Base-by-base conservation (phyloP, 2,888 invertebrate species). In the Callimorpha dominula region DNA sequence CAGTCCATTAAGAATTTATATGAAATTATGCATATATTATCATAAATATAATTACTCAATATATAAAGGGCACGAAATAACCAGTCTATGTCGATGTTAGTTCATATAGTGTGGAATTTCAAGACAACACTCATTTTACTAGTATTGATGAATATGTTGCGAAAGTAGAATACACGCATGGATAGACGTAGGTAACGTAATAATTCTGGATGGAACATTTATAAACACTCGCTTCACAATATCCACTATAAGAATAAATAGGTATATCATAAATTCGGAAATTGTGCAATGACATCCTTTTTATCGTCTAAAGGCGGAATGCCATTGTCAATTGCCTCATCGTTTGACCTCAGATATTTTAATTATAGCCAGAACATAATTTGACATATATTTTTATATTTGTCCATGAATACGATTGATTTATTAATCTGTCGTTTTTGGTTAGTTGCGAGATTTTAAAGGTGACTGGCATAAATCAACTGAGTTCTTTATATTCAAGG, bases 161-260 rank as follows among this genome's bases (percentile, higher is more conserved):
- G 75, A 79, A 85, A 81, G 73, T 77, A 75, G 79, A 78, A 66
- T 84, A 74, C 81, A 82, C 81, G 87, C 85, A 79, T 83, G 81
- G 83, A 67, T 75, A 81, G 74, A 69, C 14, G 46, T n/a, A 54
- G 42, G 40, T 54, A 46, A 67, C 57, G 42, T 68, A 15, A 68
- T 57, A 43, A 68, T 20, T 43, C n/a, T 20, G 43, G 14, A 54
- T 14, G n/a, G 5, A 68, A 46, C 17, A 57, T 40, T 49, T 31
- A 31, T 31, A 43, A 57, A 75, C 54, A 73, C 65, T 57, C 31
- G 66, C 83, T 83, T 82, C 78, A 84, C 81, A 86, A 87, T 78
- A 71, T 72, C 75, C 77, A 82, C 78, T 77, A 68, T 73, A 78
- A 72, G 68, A 67, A 77, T 82, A 31, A 31, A 77, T 82, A 31